Percentiles rank a stretch among this genome's conserved stretches.
These are phyloP conservation scores for Dromas ardeola DNA, from an alignment of 2,113 vertebrate species.

Conservation along the genomic window DNA sequence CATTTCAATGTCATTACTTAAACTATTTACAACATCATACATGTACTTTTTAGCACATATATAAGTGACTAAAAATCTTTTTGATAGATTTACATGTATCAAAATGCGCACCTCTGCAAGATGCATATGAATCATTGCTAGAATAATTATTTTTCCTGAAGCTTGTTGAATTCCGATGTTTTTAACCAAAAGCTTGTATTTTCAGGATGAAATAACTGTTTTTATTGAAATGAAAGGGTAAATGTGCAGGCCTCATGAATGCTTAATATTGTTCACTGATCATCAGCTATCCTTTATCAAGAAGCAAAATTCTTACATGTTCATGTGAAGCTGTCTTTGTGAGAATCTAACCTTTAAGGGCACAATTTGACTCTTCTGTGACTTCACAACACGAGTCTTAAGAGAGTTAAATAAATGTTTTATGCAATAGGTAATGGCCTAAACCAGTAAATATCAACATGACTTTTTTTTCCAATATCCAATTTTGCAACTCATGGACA, in stretches of 20 bases:
- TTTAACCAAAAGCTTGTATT: not conserved
- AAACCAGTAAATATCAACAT: not conserved
- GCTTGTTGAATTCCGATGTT: not conserved
- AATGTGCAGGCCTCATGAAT: not conserved
- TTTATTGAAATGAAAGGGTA: not conserved
- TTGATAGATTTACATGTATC: not conserved
- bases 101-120: not conserved
- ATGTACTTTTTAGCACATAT: not conserved
- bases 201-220: not conserved
- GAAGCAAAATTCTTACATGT: not conserved
- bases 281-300: not conserved
- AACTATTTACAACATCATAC: not conserved
- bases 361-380: not conserved
- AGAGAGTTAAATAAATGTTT: not conserved
- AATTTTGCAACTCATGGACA: not conserved
- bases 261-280: not conserved
- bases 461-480: not conserved
- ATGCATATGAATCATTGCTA: not conserved
- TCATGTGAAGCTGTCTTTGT: not conserved
- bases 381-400: not conserved
- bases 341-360: not conserved
- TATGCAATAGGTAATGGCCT: not conserved
- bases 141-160: not conserved
- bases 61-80: not conserved
- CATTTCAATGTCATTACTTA: not conserved